Conservation (phyloP, 2,113 vertebrate species). For the Lophius piscatorius region DNA sequence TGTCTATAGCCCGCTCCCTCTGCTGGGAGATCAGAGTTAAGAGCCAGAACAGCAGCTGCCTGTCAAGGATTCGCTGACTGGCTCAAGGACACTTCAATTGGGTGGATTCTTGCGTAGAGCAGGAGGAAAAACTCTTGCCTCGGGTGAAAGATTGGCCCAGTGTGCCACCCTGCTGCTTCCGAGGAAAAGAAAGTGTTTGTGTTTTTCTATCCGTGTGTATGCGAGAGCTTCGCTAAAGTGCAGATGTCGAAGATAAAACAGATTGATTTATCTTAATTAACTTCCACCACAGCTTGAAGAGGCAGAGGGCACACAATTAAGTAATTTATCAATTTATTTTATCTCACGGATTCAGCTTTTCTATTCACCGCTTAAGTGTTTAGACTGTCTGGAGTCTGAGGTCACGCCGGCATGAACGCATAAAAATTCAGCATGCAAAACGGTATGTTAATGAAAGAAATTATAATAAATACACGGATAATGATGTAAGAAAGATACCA, state of each 20-base stretch:
- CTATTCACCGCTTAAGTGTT: no score
- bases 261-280: conserved; percentile 1
- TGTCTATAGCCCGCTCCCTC: conserved; percentile 11
- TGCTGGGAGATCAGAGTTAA: conserved; percentile 41
- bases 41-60: conserved; percentile 18
- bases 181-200: conserved; percentile 9
- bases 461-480: no score
- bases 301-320: no score
- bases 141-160: conserved; percentile 14
- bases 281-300: conserved; percentile 12
- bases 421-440: no score
- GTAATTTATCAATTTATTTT: no score
- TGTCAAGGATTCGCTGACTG: conserved; percentile 46
- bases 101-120: conserved; percentile 9
- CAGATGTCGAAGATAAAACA: conserved; percentile 13
- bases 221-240: neutral
- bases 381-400: no score
- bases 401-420: no score
- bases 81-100: conserved; percentile 57
- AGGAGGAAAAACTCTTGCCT: neutral
- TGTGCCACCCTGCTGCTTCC: conserved; percentile 4
- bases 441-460: no score
- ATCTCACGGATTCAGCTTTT: no score
- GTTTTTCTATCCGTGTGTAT: neutral
- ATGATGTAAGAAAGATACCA: no score